Base-by-base conservation (phyloP, 1,140 invertebrate genomes). In the Meloidogyne exigua region DNA sequence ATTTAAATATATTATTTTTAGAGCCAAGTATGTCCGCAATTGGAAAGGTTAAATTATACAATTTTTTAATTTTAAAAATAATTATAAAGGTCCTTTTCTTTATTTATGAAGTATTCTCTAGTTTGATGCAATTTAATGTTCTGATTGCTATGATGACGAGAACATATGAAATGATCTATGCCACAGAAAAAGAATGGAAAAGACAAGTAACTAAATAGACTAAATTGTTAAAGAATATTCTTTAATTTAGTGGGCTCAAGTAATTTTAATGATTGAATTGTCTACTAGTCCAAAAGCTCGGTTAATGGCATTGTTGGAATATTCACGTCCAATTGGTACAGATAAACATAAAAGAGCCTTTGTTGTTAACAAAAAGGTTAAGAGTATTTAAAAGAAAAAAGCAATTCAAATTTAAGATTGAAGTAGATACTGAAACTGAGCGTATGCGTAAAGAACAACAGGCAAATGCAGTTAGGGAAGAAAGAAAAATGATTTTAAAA, bases 111-210 rank as follows among this genome's bases (percentile, higher is more conserved):
- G 93, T 92, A 69, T 93, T 98, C 83, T 95, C 98, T 25, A 93
- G 94, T 0, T 92, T 98, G 80, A 89, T 98, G 12, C 89, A 98
- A 73, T 93, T 99, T 18, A 98, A 99, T 90, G 95, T 99, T 94
- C 90, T 99, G 86, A 98, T 99, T 84, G 96, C 96, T 82, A 98
- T 98, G 95, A 98, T 99, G 95, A 96, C 95, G 1, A 96, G 98
- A 88, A 98, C 96, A 25, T 98, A 99, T 88, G 94, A 96, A 88
- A 85, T 90, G 88, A 97, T 98, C 81, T 95, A 94, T 3, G 94
- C 96, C 88, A 96, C 95, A 3, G 91, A 94, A 82, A 97, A 97
- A 88, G 96, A 99, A 88, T 98, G 95, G 94, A 95, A 98, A 89
- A 89, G 96, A 89, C 95, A 98, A 91, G 92, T 39, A 21, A 49